Evolutionary conservation across 2,888 invertebrate genomes (phyloP), one percentile per base, ranked within the genome.

Genomic region (Sthenelais limicola): DNA sequence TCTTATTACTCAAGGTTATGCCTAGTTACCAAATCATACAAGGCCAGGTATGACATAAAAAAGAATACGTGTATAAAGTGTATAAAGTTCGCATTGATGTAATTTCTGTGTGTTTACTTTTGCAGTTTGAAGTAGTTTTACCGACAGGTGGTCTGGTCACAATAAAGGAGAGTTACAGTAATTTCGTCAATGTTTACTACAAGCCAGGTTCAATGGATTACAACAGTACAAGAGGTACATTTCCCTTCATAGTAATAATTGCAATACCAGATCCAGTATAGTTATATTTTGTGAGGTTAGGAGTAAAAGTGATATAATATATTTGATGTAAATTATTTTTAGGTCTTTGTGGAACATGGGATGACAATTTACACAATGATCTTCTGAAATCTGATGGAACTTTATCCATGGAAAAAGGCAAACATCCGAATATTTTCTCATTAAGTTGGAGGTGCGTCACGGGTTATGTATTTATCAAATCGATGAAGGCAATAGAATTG

Each of bases 91-190:
- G n/a, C n/a, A n/a, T n/a, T 43, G 43, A 7, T 9, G 9, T 49
- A 49, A 9, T 9, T 33, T 32, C 15, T 21, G 21, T 15, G n/a
- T 3, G 18, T 66, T 43, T 9, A 38, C 43, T 35, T 18, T 38
- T 35, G 51, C 18, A 24, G 33, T 28, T 71, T 33, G 74, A 79
- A 78, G 82, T 83, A 54, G 28, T 43, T 21, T 30, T 74, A 28
- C 74, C 74, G 5, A 68, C 71, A 1, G 74, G 74, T 2, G 66
- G 72, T 30, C 3, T 51, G n/a, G 72, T 68, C 1, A 68, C 48
- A 3, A 51, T 74, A 1, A 26, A 47, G 9, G 28, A 43, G 24
- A 72, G 74, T 49, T 74, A 72, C 38, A 0, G 18, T 2, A 70
- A 70, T 28, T 70, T 26, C 32, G 24, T 70, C n/a, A 70, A 70